Base-by-base conservation (phyloP, 2,113 vertebrate species). In the Hippocampus abdominalis region DNA sequence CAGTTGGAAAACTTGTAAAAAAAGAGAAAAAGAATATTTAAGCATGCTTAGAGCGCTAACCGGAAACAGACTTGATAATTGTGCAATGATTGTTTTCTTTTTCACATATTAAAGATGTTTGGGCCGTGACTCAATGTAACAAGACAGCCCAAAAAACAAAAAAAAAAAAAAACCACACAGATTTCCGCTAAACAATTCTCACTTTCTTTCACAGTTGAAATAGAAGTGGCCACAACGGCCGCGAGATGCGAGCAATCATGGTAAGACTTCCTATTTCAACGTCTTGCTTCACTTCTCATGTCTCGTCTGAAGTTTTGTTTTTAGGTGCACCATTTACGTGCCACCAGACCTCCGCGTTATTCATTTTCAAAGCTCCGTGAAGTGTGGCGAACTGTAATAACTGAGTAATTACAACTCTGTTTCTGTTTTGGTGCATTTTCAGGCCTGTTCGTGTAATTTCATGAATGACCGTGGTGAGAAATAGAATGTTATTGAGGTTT, bases 131-230 rank as follows among this genome's bases (percentile, higher is more conserved):
- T 29, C 16, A 60, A 16, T 32, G 27, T 44, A 64, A 44, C 10
- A 44, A 64, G 40, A 46, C 12, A 15, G 2, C n/a, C n/a, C 3
- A 32, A 32, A 32, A 36, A 36, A 32, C 5, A 32, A 15, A 25
- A 32, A 32, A 32, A 36, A 36, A 32, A 32, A 32, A 15, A 25
- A 11, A 44, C 27, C 4, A 8, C 2, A 9, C 27, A 3, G 4
- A 46, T 23, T 64, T 44, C 23, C n/a, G 13, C n/a, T 16, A 15
- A 44, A 44, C 62, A 16, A 8, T 44, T 63, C 13, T 32, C 15
- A 61, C 59, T 63, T 46, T 46, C 13, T 27, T 64, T 64, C 63
- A 46, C 63, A 64, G 63, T 64, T 64, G 63, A 40, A n/a, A 23
- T 23, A 8, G 1, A 15, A 44, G 36, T 4, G n/a, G 21, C 23